Evolutionary conservation across 2,888 invertebrate species (phyloP).

Genomic region (Nomada fucata): DNA sequence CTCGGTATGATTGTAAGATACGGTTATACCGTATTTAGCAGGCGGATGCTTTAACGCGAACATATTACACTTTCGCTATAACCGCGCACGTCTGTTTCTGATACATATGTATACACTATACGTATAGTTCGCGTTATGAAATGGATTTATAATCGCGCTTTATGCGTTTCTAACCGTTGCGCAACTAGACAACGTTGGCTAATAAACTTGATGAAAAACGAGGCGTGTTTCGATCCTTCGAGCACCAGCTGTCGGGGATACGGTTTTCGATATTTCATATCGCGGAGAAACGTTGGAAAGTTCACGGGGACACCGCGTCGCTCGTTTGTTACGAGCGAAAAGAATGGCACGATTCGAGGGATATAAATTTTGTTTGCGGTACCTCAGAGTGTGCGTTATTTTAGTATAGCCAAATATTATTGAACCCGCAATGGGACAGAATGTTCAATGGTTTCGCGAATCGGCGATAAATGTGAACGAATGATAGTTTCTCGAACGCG

Average conservation of each 20-base stretch:
- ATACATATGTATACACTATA: neutral
- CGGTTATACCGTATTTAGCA: conserved; percentile 65
- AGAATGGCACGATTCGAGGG: neutral
- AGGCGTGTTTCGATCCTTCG: neutral
- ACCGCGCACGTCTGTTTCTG: neutral
- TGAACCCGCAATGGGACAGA: no score
- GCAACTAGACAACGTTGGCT: conserved; percentile 27
- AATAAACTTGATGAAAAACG: conserved; percentile 31
- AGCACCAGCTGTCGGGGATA: neutral
- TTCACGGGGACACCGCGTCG: neutral
- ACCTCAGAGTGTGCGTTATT: no score
- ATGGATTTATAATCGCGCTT: conserved; percentile 65
- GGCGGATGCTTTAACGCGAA: conserved; percentile 60
- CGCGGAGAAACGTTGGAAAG: neutral
- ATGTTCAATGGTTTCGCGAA: no score
- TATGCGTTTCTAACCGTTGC: conserved; percentile 41
- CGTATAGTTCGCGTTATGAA: conserved; percentile 51
- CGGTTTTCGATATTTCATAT: neutral
- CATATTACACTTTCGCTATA: conserved; percentile 55
- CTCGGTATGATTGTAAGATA: conserved; percentile 64
- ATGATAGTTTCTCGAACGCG: no score
- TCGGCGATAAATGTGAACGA: no score
- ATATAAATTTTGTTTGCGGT: neutral
- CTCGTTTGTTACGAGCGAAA: neutral
- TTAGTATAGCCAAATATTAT: no score